Base-by-base conservation (phyloP, 1,140 invertebrate genomes). In the Drosophila nannoptera region DNA sequence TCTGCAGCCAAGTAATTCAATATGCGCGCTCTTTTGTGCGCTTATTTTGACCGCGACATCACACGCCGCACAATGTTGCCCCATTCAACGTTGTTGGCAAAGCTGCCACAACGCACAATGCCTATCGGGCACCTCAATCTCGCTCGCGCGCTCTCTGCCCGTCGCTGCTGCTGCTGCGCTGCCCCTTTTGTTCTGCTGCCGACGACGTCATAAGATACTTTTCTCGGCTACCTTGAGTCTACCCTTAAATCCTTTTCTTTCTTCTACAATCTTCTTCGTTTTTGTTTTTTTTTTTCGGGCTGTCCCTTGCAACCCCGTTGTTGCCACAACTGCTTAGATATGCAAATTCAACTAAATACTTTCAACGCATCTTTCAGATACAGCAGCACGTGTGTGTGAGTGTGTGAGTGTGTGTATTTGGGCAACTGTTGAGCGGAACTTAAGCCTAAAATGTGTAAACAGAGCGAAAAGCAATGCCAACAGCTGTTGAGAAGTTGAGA, bases 41-140 rank as follows among this genome's bases (percentile, higher is more conserved):
- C 52, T 61, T 88, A 88, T 88, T 88, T 88, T 88, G 87, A 88
- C 87, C 87, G 78, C 87, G 83, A 88, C 78, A 88, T 88, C 87
- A 88, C 87, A 88, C 87, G 73, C 69, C 42, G 73, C 68, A 88
- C 87, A 88, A 88, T 87, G 83, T 62, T 59, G 45, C 40, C 54
- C 73, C 80, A 86, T 86, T 80, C 76, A 84, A 60, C 38, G 69
- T 67, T 86, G 81, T 86, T 86, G 77, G 82, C 81, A 86, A 86
- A 86, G 81, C 81, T 87, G 73, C 76, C 77, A 84, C 86, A 75
- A 63, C 73, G 68, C 83, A 87, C 69, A 87, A 87, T 59, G 68
- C 60, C 61, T 77, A 88, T 87, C 84, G 49, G 70, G 60, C 58
- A 63, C 77, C 76, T 78, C 78, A 80, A 83, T 87, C 77, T 87